Evolutionary conservation across 2,888 invertebrate genomes (phyloP).

Genomic region (Lordiphosa fenestrarum): DNA sequence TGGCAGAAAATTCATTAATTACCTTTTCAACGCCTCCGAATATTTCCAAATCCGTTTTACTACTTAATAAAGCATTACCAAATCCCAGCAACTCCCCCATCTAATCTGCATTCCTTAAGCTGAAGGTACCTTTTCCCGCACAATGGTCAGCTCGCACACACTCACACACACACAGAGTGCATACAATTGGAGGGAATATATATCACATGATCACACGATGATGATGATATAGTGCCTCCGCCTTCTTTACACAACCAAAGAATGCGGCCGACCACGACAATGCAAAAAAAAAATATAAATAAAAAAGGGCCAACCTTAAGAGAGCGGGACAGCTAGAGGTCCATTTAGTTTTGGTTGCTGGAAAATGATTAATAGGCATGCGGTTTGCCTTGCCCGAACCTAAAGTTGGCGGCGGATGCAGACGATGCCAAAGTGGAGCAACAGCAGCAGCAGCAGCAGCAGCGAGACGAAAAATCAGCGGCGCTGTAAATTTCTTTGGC

Average conservation of each 20-base stretch:
- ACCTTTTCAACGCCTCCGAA: too few relatives aligned
- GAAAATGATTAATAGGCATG: conserved; percentile 72
- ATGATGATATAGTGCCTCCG: conserved; percentile 67
- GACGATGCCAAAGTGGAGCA: conserved; percentile 56
- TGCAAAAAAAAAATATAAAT: conserved; percentile 19
- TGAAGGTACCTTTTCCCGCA: conserved; percentile 20
- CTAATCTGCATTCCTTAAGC: conserved; percentile 32
- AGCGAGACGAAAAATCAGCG: conserved; percentile 46
- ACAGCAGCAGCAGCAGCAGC: conserved; percentile 18
- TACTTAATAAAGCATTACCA: conserved; percentile 1
- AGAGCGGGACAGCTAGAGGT: conserved; percentile 37
- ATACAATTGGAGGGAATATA: conserved; percentile 6
- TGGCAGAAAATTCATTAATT: too few relatives aligned
- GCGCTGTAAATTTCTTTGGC: conserved; percentile 62
- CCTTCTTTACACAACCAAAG: conserved; percentile 27
- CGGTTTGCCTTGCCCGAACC: conserved; percentile 42
- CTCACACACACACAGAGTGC: conserved; percentile 15
- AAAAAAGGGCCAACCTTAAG: conserved; percentile 14
- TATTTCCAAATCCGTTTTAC: neutral
- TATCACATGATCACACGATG: conserved; percentile 32
- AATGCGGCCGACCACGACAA: conserved; percentile 30
- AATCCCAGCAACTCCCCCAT: conserved; percentile 9
- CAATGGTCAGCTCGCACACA: conserved; percentile 29
- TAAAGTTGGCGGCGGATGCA: conserved; percentile 45
- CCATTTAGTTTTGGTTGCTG: conserved; percentile 70